Base-by-base conservation (phyloP, 2,888 invertebrate species). In the Drosophila recens region DNA sequence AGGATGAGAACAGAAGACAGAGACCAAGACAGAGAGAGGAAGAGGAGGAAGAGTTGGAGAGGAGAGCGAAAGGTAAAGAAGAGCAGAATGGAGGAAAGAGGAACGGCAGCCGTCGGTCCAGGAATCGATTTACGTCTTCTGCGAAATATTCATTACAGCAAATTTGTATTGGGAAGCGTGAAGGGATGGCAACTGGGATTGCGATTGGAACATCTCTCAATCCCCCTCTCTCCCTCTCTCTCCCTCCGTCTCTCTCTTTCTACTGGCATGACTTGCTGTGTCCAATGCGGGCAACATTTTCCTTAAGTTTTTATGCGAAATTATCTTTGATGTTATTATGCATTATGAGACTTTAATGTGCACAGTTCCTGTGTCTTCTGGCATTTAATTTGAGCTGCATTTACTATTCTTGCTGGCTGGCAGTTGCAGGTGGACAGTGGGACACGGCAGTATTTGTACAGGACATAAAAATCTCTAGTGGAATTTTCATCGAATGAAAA, bases 121-220 rank as follows among this genome's bases (percentile, higher is more conserved):
- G 66, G 81, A 84, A 82, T 85, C 79, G 85, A 70, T 83, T 84
- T 82, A 80, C 75, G 84, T 80, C 77, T 85, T 82, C 86, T 80
- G 79, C 82, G 86, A 85, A 85, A 82, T 85, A 85, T 85, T 82
- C 82, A 83, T 85, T 85, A 82, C 80, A 72, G 80, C 79, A 79
- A 80, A 83, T 82, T 80, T 80, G 79, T 82, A 70, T 64, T 56
- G 69, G 67, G 54, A 63, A 70, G 51, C 68, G 62, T 59, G 48
- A 61, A 68, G 68, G 63, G 66, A 54, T 53, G 61, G 63, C n/a
- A 33, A 34, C 56, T 57, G 56, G 49, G 15, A 61, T 53, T 51
- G 66, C 45, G 40, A 65, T 23, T 68, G 59, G 38, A 38, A 34
- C 15, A 42, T 34, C 34, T 33, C 36, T 51, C 53, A 5, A 5